Conservation (phyloP, 2,113 vertebrate species). For the Thalassoma bifasciatum region DNA sequence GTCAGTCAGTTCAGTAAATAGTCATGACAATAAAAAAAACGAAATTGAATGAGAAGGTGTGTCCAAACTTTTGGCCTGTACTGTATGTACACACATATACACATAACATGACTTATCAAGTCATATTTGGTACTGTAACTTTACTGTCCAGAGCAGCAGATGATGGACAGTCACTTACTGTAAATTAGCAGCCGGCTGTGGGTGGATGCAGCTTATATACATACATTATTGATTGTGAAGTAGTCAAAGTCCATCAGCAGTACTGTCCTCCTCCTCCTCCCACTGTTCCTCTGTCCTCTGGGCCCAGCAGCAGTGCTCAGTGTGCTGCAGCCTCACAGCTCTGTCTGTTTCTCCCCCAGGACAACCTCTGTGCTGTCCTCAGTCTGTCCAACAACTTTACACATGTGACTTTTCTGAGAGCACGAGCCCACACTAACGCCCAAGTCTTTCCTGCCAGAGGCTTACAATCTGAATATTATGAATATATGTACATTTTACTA, state of each 20-base stretch:
- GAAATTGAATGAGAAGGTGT: too few relatives aligned
- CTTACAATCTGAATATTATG: neutral
- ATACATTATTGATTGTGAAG: constrained; percentile 53
- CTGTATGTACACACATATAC: too few relatives aligned
- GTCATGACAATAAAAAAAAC: too few relatives aligned
- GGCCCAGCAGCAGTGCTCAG: neutral
- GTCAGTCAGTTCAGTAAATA: too few relatives aligned
- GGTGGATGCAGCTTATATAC: neutral
- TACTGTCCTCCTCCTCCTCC: neutral
- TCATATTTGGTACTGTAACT: too few relatives aligned
- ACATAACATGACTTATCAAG: too few relatives aligned
- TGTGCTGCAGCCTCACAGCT: neutral
- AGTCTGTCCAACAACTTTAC: neutral
- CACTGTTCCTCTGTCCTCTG: constrained; percentile 6
- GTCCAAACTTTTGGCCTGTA: too few relatives aligned
- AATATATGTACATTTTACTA: neutral
- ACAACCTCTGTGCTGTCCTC: neutral
- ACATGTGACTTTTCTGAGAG: neutral
- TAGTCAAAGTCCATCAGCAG: constrained; percentile 37
- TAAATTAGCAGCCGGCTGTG: constrained; percentile 10
- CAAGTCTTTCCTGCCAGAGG: neutral
- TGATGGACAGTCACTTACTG: constrained; percentile 9
- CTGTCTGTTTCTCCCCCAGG: neutral
- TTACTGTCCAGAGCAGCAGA: constrained; percentile 2
- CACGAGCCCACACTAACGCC: neutral